Percentiles rank a stretch among this genome's conserved stretches.
phyloP scores from a whole-genome alignment of 2,888 invertebrate genomes.

The Stenodera caucasica region DNA sequence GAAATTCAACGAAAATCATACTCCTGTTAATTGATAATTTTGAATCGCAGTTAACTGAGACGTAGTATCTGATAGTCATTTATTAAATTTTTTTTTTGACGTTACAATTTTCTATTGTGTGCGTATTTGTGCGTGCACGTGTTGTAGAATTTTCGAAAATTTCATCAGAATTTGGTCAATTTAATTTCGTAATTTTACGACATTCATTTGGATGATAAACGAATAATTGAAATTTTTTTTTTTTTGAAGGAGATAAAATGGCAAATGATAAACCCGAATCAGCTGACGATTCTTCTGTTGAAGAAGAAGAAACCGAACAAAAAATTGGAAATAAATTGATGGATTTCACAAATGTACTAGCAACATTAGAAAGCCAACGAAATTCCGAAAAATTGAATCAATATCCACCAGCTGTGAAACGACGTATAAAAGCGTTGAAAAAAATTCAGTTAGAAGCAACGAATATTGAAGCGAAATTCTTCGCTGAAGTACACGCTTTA shows the following conservation, averaged over 20 bases:
- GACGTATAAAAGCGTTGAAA: slow-evolving; percentile 82
- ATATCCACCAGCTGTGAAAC: slow-evolving; percentile 74
- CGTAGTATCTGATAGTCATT: slow-evolving; percentile 11
- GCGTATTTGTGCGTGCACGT: slow-evolving; percentile 15
- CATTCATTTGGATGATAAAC: background rate
- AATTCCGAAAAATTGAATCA: slow-evolving; percentile 64
- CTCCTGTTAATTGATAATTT: background rate
- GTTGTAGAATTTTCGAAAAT: slow-evolving; percentile 14
- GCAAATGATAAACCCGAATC: slow-evolving; percentile 66
- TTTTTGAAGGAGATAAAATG: slow-evolving; percentile 55
- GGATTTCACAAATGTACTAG: slow-evolving; percentile 61
- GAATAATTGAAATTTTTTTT: slow-evolving; percentile 11
- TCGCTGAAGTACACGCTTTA: slow-evolving; percentile 88
- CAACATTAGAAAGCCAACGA: slow-evolving; percentile 62
- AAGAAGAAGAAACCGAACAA: slow-evolving; percentile 59
- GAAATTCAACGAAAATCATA: slow-evolving; percentile 7
- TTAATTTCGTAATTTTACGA: background rate
- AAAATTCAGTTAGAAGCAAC: slow-evolving; percentile 83
- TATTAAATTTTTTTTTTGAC: slow-evolving; percentile 18
- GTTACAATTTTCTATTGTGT: slow-evolving; percentile 15
- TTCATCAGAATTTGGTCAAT: background rate
- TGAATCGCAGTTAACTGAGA: slow-evolving; percentile 19
- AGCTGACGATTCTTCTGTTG: slow-evolving; percentile 68
- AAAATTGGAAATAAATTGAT: slow-evolving; percentile 50
- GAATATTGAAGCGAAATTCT: slow-evolving; percentile 89